Percentiles rank a stretch among this genome's conserved stretches.
Conservation (phyloP, 1,140 invertebrate genomes). For the Venustaconcha ellipsiformis region DNA sequence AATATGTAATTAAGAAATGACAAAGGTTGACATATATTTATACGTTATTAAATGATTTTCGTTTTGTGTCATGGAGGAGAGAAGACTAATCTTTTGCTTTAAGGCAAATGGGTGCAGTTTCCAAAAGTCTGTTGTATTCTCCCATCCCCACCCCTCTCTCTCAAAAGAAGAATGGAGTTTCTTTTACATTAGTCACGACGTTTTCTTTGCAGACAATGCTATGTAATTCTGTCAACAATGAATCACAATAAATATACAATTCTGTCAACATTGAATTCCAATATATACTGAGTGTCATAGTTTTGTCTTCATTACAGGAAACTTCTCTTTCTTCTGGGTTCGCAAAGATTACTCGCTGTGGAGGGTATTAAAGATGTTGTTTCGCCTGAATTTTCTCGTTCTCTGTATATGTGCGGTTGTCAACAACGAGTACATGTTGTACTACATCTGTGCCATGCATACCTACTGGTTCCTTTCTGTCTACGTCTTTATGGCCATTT, state of each 20-base stretch:
- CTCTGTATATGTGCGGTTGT: slow-evolving; percentile 42
- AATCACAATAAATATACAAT: no score
- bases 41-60: no score
- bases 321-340: slow-evolving; percentile 62
- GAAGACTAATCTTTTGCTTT: no score
- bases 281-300: not conserved
- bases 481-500: slow-evolving; percentile 51
- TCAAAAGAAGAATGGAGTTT: not conserved
- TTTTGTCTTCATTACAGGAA: slow-evolving; percentile 41
- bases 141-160: no score
- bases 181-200: not conserved
- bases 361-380: slow-evolving; percentile 57
- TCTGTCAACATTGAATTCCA: not conserved
- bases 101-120: no score
- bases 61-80: no score
- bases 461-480: slow-evolving; percentile 61
- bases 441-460: slow-evolving; percentile 64
- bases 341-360: slow-evolving; percentile 51
- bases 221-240: no score
- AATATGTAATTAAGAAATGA: no score
- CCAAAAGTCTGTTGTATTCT: no score
- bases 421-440: slow-evolving; percentile 56
- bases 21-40: no score
- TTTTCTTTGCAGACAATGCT: no score
- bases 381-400: slow-evolving; percentile 59